phyloP scores from a whole-genome alignment of 2,113 vertebrate species.

The Heterochromis multidens region DNA sequence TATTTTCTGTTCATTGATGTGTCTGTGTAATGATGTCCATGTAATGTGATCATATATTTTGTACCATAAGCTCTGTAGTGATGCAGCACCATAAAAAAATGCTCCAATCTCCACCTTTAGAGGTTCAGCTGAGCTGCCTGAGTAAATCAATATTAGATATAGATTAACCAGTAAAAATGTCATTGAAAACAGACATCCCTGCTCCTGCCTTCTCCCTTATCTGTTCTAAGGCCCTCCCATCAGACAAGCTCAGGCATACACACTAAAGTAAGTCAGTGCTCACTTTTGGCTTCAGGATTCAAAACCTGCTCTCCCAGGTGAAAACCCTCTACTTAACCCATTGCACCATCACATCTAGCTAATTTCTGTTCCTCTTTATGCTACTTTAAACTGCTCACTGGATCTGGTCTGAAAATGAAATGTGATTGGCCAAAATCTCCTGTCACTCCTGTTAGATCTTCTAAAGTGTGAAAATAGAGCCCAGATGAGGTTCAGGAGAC shows the following conservation, averaged over 20 bases:
- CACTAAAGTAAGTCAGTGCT: neutral
- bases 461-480: neutral
- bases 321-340: neutral
- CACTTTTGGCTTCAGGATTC: neutral
- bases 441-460: neutral
- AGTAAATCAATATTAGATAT: neutral
- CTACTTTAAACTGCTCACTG: neutral
- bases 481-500: neutral
- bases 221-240: neutral
- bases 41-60: neutral
- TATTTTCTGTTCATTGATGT: neutral
- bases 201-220: neutral
- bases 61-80: neutral
- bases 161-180: neutral
- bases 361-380: neutral
- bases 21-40: neutral
- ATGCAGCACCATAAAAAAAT: neutral
- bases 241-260: neutral
- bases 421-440: neutral
- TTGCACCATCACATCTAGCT: neutral
- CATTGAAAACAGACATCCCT: neutral
- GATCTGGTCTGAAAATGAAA: neutral
- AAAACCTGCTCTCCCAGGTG: neutral
- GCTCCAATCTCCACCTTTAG: neutral
- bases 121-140: neutral